A percentile compares a stretch with the other conserved stretches of the same genome.
Evolutionary conservation across 1,140 invertebrate species (phyloP).

Genomic region (Parasteatoda tepidariorum): DNA sequence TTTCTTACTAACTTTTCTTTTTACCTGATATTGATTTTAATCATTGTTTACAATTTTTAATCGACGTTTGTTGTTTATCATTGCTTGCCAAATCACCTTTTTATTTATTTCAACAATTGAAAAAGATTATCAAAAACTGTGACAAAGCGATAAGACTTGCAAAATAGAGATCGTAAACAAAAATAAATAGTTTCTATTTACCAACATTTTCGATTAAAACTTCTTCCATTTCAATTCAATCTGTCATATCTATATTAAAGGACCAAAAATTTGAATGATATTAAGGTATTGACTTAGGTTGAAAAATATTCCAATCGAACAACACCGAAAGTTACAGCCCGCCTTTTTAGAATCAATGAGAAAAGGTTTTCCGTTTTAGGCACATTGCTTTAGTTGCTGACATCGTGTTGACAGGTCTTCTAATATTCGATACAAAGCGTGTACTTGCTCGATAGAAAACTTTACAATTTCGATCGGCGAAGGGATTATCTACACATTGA

Average conservation of each 20-base stretch:
- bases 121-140: neutral
- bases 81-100: too few relatives aligned
- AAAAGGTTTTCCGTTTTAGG: neutral
- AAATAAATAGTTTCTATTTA: neutral
- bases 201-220: neutral
- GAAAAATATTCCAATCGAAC: neutral
- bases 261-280: neutral
- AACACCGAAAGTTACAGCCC: neutral
- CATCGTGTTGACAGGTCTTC: slow-evolving; percentile 49
- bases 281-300: neutral
- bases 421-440: slow-evolving; percentile 40
- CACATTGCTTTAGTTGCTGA: slow-evolving; percentile 18
- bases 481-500: slow-evolving; percentile 25
- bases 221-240: neutral
- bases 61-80: too few relatives aligned
- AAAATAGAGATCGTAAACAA: too few relatives aligned
- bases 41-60: too few relatives aligned
- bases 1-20: too few relatives aligned
- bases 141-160: neutral
- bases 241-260: neutral
- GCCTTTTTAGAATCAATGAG: slow-evolving; percentile 49
- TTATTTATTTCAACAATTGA: too few relatives aligned
- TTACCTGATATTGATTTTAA: too few relatives aligned
- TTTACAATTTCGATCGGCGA: neutral
- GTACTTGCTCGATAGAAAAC: slow-evolving; percentile 10